A percentile compares a stretch with the other conserved stretches of the same genome.
Evolutionary conservation across 2,113 vertebrate species (phyloP).

Genomic region (Chamaetylas fuelleborni): DNA sequence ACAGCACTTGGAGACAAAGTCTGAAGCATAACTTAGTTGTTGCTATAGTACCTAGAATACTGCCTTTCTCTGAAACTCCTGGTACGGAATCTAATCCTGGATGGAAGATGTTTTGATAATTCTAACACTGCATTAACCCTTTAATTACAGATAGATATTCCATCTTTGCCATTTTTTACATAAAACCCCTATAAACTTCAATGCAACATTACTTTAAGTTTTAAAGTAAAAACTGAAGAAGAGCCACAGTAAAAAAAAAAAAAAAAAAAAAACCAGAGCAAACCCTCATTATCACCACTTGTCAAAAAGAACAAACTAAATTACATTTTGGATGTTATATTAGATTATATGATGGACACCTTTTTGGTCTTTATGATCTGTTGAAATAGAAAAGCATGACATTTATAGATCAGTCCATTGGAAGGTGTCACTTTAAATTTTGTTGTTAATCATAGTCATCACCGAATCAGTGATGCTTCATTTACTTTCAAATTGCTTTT

Average conservation of each 20-base stretch:
- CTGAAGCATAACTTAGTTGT: neutral
- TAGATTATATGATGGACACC: neutral
- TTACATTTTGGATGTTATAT: accelerated
- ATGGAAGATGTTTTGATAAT: neutral
- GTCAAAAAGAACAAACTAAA: neutral
- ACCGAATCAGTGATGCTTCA: neutral
- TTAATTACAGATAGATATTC: neutral
- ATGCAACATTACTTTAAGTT: neutral
- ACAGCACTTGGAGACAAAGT: neutral
- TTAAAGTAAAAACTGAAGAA: neutral
- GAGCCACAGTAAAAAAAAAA: neutral
- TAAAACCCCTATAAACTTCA: neutral
- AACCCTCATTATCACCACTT: neutral
- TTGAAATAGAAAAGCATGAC: neutral
- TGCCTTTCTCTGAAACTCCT: neutral
- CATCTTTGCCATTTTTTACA: neutral
- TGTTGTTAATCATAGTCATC: neutral
- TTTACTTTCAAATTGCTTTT: neutral
- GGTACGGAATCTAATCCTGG: neutral
- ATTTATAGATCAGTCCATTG: neutral
- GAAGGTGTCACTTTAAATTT: neutral
- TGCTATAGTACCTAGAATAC: neutral
- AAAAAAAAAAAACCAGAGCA: too few species aligned
- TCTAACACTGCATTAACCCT: neutral
- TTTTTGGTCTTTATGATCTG: neutral